Evolutionary conservation across 37 sponge, comb jelly and placozoan species (phyloP), one percentile per base, ranked within the genome.

Genomic region (Halichondria panicea): DNA sequence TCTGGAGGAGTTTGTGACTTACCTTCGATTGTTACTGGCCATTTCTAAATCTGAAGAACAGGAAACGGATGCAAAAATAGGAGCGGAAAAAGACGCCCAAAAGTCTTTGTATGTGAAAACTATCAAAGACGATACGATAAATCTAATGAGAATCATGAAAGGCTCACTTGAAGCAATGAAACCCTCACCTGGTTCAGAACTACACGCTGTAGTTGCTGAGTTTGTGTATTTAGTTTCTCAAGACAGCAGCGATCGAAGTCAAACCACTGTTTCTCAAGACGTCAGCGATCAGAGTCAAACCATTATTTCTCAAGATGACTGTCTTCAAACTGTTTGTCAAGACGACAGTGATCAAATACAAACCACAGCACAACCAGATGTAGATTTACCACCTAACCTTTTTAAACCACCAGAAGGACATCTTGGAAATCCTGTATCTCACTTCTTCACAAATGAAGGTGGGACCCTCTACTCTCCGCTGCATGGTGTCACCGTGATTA

Each of bases 401-500:
- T 48, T 48, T 48, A 11, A 11, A 48, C 15, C 15, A 18, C 60
- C 60, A 8, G 25, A 22, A 24, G 60, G 60, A 11, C n/a, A 11
- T 22, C 25, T 58, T 24, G 27, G 60, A 24, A 27, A 22, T 7
- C n/a, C 25, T 22, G n/a, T 7, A 7, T 24, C 25, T 7, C 7
- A 22, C 6, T 24, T 12, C 27, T 58, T 58, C 60, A 58, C 60
- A 24, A 11, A 22, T 7, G 25, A 12, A 58, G 60, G 60, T 24
- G 60, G 60, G n/a, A 21, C 7, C 25, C 15, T 58, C 24, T 58
- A 58, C 27, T 21, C 25, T n/a, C 24, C 60, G 7, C 25, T 24
- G n/a, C 60, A 58, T 21, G 60, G 60, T 24, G 60, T 58, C 19
- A n/a, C 60, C 8, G 60, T 58, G 25, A 58, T 11, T 27, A 58